Conservation (phyloP, 2,113 vertebrate species). For the Tyto alba region DNA sequence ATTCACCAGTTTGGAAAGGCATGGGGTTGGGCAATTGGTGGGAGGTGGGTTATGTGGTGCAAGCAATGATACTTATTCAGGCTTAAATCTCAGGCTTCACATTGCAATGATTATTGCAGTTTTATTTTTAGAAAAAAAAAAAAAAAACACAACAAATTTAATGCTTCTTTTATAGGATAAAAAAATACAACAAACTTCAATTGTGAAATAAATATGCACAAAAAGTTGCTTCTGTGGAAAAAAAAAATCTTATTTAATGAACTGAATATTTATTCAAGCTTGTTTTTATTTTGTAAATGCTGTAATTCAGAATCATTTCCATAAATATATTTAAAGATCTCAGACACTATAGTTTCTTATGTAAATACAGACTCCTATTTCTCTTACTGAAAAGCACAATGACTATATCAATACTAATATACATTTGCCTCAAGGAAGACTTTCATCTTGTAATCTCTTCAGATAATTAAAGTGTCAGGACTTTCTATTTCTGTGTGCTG, state of each 20-base stretch:
- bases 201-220: slow-evolving; percentile 73
- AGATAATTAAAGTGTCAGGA: slow-evolving; percentile 50
- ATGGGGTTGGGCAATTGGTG: not conserved
- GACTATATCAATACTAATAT: slow-evolving; percentile 55
- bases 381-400: slow-evolving; percentile 71
- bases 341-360: slow-evolving; percentile 82
- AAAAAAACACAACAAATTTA: slow-evolving; percentile 50
- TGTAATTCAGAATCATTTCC: slow-evolving; percentile 79
- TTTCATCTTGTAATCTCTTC: slow-evolving; percentile 57
- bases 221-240: slow-evolving; percentile 73
- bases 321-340: slow-evolving; percentile 84
- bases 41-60: slow-evolving; percentile 19
- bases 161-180: slow-evolving; percentile 84
- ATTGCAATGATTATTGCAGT: slow-evolving; percentile 75
- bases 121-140: slow-evolving; percentile 73
- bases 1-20: not conserved
- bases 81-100: slow-evolving; percentile 90
- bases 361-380: slow-evolving; percentile 76
- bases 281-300: slow-evolving; percentile 94
- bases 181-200: slow-evolving; percentile 33
- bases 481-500: slow-evolving; percentile 55
- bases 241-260: slow-evolving; percentile 75
- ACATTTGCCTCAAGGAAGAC: slow-evolving; percentile 45
- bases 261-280: slow-evolving; percentile 86
- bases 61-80: slow-evolving; percentile 69